Base-by-base conservation (phyloP, 2,113 vertebrate genomes). In the Bubo blakistoni region DNA sequence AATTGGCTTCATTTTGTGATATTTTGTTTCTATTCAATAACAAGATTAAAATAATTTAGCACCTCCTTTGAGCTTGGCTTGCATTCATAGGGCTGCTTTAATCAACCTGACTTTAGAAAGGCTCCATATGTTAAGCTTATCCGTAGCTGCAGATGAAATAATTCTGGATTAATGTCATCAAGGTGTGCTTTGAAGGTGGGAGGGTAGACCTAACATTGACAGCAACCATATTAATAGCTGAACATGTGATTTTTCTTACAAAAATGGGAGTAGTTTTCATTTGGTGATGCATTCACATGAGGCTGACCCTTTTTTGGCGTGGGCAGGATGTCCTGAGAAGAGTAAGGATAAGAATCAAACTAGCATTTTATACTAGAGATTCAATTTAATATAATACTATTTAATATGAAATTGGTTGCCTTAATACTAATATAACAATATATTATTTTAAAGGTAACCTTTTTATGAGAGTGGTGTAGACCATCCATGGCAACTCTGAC, bases 41-140 rank as follows among this genome's bases (percentile, higher is more conserved):
- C 36, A 87, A 94, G 80, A 91, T 96, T 93, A 93, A 96, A 93
- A 92, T 94, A 91, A 86, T 94, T 88, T 93, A 90, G 38, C 36
- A 16, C 66, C 88, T 95, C 90, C 90, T 96, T 94, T 94, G 95
- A 92, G 74, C 67, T 92, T 82, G 49, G 40, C 82, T 94, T 80
- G 62, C 76, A 69, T 88, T 94, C 79, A 73, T 26, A 67, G 58
- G 27, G 18, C 88, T 93, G 67, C 81, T 95, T 94, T 95, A 95
- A 93, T 96, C 74, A 92, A 54, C 71, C 62, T 52, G 79, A 30
- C 40, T 93, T 88, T 58, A 80, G 47, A 94, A 93, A 88, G 54
- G 73, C 54, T 93, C 78, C 57, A 65, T 92, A 59, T 87, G 19
- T 87, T 91, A 84, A 90, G 71, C 57, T 94, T 94, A 84, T 96